Evolutionary conservation across 2,797 vertebrate species (phyloP).

Genomic region (Mico argentatus): DNA sequence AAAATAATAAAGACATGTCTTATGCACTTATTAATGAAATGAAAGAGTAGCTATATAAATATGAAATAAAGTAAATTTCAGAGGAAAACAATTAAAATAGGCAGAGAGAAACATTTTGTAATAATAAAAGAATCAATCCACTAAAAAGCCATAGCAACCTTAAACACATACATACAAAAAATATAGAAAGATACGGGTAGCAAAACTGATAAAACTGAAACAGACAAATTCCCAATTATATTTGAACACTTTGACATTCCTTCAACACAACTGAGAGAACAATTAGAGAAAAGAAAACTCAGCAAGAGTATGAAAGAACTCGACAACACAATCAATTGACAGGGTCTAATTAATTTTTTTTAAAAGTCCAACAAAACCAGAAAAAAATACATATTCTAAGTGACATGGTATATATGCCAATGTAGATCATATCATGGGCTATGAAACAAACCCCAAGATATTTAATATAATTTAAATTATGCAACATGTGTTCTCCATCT

Average conservation of each 20-base stretch:
- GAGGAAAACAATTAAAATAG: neutral
- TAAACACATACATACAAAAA: neutral
- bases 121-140: neutral
- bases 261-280: neutral
- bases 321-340: neutral
- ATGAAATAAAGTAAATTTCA: neutral
- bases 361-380: neutral
- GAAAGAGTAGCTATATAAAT: neutral
- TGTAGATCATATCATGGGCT: neutral
- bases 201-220: neutral
- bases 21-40: neutral
- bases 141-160: neutral
- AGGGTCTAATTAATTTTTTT: neutral
- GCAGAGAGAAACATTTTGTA: neutral
- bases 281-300: neutral
- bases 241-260: neutral
- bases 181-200: neutral
- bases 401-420: neutral
- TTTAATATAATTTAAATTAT: neutral
- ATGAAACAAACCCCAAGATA: neutral
- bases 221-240: neutral
- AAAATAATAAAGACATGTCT: neutral
- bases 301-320: neutral
- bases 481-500: neutral
- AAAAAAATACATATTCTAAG: neutral